Base-by-base conservation (phyloP, 1,140 invertebrate species). In the Sarcophaga peregrina region DNA sequence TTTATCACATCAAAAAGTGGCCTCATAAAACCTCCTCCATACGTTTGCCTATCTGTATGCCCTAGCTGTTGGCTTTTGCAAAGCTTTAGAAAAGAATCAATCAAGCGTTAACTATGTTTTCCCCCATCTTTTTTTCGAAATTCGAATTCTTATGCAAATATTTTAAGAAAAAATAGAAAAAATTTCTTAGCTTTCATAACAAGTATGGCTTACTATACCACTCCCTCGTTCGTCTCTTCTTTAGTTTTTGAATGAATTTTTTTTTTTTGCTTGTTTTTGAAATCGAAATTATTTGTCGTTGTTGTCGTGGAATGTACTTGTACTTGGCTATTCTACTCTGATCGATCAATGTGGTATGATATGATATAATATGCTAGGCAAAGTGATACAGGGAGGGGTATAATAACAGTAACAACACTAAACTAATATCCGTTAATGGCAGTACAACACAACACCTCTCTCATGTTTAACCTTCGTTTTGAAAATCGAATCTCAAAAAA, bases 141-240 rank as follows among this genome's bases (percentile, higher is more conserved):
- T 52, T 78, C 50, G 75, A 78, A 78, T 78, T 52, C 47, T 78
- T 52, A 50, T 50, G 48, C 75, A 78, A 78, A 78, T 78, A 78
- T 78, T 78, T n/a, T 68, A 20, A 68, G 20, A 68, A 68, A 68
- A 20, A 68, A 68, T 68, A 68, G n/a, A 17, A 25, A 68, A 68
- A 8, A 20, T 20, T 68, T 68, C 7, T 68, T n/a, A 4, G 4
- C 25, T 37, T 4, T 37, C 25, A 37, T 68, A 68, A 58, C 15
- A 58, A 58, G n/a, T n/a, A 20, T n/a, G 62, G 8, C 17, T 68
- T 68, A 20, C 20, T 52, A 52, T 5, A 52, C 1, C 50, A 52
- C 8, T 7, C 48, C 11, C 7, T 50, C 50, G 5, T 5, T 3
- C 8, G 13, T 52, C 50, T 52, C 13, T 10, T 10, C 13, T 9